Evolutionary conservation across 2,113 vertebrate genomes (phyloP).

Genomic region (Hippoglossus stenolepis): DNA sequence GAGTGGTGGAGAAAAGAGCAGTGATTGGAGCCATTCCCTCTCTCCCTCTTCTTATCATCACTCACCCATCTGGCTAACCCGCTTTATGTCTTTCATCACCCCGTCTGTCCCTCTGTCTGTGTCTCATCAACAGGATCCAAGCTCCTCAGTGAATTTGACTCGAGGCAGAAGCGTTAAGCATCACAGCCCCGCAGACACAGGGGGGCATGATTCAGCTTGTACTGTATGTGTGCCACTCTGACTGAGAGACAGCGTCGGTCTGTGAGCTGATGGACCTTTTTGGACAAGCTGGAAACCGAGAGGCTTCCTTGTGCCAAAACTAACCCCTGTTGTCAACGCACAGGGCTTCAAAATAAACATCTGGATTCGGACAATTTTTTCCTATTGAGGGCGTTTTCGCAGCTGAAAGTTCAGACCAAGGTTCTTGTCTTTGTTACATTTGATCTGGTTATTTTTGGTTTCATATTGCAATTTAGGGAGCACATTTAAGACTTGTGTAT

Average conservation of each 20-base stretch:
- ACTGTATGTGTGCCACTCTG: slow-evolving; percentile 33
- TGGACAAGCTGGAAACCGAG: slow-evolving; percentile 1
- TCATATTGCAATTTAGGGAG: too few species aligned
- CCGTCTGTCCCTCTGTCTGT: slow-evolving; percentile 49
- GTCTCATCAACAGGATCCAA: slow-evolving; percentile 44
- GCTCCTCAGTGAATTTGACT: slow-evolving; percentile 35
- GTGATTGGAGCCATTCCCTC: slow-evolving; percentile 51
- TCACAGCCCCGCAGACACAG: slow-evolving; percentile 32
- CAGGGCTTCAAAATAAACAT: not conserved
- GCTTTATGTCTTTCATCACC: slow-evolving; percentile 70
- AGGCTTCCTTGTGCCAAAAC: not conserved
- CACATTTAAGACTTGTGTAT: too few species aligned
- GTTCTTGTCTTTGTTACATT: too few species aligned
- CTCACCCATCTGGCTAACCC: slow-evolving; percentile 54
- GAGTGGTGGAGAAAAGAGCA: slow-evolving; percentile 36
- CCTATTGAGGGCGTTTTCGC: too few species aligned
- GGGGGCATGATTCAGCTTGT: slow-evolving; percentile 38
- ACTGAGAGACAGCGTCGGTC: slow-evolving; percentile 32
- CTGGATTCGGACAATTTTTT: not conserved
- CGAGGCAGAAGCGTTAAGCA: slow-evolving; percentile 44
- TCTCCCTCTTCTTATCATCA: slow-evolving; percentile 51
- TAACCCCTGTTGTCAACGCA: not conserved
- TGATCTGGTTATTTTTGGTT: too few species aligned
- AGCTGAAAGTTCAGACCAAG: too few species aligned
- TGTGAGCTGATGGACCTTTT: slow-evolving; percentile 33